Conservation (phyloP, 2,113 vertebrate species). For the Stegastes partitus region DNA sequence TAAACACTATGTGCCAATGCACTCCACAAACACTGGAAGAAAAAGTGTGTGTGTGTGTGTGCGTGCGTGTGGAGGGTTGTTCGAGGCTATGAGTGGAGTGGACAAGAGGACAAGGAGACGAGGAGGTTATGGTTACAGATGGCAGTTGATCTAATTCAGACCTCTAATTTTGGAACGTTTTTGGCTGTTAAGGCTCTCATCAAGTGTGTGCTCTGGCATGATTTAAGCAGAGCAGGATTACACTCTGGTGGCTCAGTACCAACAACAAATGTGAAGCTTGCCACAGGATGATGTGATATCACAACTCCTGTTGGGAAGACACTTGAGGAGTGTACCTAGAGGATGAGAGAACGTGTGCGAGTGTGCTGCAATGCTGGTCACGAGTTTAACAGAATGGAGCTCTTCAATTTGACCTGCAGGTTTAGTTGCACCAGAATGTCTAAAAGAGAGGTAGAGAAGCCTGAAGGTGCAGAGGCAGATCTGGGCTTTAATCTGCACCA, state of each 20-base stretch:
- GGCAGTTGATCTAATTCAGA: slow-evolving; percentile 37
- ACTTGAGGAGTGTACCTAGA: slow-evolving; percentile 35
- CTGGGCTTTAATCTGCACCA: slow-evolving; percentile 73
- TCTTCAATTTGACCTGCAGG: slow-evolving; percentile 67
- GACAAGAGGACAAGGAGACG: slow-evolving; percentile 15
- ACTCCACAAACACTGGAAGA: slow-evolving; percentile 7
- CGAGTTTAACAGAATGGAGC: slow-evolving; percentile 52
- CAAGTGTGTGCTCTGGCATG: slow-evolving; percentile 1
- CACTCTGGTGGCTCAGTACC: slow-evolving; percentile 22
- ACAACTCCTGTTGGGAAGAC: slow-evolving; percentile 25
- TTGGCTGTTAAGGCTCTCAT: slow-evolving; percentile 34
- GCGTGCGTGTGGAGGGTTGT: neutral
- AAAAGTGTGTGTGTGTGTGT: slow-evolving; percentile 9
- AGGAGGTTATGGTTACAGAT: slow-evolving; percentile 28
- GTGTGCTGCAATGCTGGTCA: slow-evolving; percentile 68
- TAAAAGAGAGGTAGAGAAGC: slow-evolving; percentile 36
- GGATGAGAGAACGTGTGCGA: neutral
- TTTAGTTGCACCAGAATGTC: slow-evolving; percentile 45
- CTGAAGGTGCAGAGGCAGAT: slow-evolving; percentile 76
- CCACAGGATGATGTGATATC: slow-evolving; percentile 27
- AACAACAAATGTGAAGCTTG: slow-evolving; percentile 30
- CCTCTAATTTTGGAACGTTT: slow-evolving; percentile 60
- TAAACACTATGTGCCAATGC: slow-evolving; percentile 57
- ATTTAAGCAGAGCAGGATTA: slow-evolving; percentile 46
- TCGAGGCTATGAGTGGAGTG: slow-evolving; percentile 7